These are phyloP conservation scores for Bradypodion ventrale DNA, from an alignment of 2,797 vertebrate species.

Conservation along the genomic window DNA sequence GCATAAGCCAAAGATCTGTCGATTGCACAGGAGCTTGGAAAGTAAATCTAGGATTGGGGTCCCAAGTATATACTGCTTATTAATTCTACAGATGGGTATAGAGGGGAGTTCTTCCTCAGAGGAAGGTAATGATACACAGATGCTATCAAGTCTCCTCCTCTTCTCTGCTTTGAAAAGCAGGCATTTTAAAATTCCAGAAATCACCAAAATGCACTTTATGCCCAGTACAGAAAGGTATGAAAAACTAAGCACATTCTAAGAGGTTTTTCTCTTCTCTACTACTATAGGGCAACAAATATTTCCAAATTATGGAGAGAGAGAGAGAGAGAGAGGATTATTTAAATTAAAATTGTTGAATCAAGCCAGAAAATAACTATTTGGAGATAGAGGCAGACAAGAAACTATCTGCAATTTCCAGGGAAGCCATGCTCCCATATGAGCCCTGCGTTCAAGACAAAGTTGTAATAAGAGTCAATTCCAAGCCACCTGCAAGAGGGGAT, in stretches of 20 bases:
- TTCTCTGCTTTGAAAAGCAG: neutral
- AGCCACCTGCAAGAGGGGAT: neutral
- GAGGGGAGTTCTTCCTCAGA: neutral
- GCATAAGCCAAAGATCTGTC: neutral
- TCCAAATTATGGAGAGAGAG: neutral
- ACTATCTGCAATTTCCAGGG: too few species aligned
- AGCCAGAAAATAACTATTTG: neutral
- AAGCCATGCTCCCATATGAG: neutral
- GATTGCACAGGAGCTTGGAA: neutral
- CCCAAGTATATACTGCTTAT: neutral
- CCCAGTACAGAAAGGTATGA: neutral
- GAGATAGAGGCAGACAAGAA: neutral
- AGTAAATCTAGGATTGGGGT: neutral
- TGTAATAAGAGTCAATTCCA: slow-evolving; percentile 5
- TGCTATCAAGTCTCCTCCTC: slow-evolving; percentile 14
- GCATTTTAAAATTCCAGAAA: neutral
- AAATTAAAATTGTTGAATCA: neutral
- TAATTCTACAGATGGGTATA: neutral
- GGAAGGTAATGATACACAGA: neutral
- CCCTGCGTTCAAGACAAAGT: neutral
- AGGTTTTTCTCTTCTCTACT: too few species aligned
- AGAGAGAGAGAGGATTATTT: too few species aligned
- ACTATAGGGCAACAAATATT: neutral
- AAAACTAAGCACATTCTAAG: too few species aligned
- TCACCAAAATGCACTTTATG: neutral